These are phyloP conservation scores for Leptatherina wallacei DNA, from an alignment of 2,797 vertebrate species.

Conservation along the genomic window DNA sequence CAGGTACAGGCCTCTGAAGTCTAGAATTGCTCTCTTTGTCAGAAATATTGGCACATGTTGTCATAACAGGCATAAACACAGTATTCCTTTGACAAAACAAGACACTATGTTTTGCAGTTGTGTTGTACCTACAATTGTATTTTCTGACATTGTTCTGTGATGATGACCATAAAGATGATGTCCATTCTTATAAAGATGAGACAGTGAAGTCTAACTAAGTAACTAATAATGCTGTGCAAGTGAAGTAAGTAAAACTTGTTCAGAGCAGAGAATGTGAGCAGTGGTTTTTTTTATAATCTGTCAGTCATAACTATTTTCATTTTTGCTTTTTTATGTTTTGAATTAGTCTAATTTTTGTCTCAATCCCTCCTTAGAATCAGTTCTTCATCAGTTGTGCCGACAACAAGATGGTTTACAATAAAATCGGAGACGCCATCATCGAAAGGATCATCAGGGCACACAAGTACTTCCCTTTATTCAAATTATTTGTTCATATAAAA, in stretches of 20 bases:
- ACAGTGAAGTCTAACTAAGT: not conserved
- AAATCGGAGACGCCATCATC: constrained; percentile 93
- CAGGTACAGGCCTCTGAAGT: not conserved
- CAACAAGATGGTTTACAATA: constrained; percentile 93
- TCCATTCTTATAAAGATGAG: not conserved
- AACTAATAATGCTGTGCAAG: not conserved
- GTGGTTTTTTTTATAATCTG: not conserved
- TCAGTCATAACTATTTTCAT: not conserved
- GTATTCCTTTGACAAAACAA: not conserved
- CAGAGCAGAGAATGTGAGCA: not conserved
- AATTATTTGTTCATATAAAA: not conserved
- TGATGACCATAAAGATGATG: not conserved
- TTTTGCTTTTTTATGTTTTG: not conserved
- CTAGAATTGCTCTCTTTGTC: not conserved
- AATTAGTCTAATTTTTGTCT: not conserved
- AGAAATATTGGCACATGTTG: not conserved
- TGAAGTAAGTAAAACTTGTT: not conserved
- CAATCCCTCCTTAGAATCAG: constrained; percentile 88
- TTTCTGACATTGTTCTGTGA: not conserved
- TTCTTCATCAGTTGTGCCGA: constrained; percentile 98
- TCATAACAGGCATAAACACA: not conserved
- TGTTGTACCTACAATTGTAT: not conserved
- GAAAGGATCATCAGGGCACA: constrained; percentile 94
- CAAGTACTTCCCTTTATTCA: constrained; percentile 83
- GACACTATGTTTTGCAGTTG: not conserved